Evolutionary conservation across 2,113 vertebrate species (phyloP).

Genomic region (Actenoides lindsayi): DNA sequence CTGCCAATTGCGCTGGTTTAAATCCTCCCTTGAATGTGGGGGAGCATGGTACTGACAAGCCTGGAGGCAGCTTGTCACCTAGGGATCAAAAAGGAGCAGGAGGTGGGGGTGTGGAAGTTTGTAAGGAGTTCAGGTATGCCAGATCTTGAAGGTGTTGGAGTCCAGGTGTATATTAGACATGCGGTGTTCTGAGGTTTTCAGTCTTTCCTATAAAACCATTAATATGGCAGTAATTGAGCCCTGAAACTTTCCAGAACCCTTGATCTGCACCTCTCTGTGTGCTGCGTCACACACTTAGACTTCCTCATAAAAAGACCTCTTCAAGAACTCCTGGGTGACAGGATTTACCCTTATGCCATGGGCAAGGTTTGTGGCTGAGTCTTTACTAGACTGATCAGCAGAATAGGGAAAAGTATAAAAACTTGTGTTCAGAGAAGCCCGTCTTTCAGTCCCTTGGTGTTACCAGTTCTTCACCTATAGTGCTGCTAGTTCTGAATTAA

Average conservation of each 20-base stretch:
- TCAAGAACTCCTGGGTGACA: background rate
- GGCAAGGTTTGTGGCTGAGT: background rate
- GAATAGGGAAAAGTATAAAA: background rate
- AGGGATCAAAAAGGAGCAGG: background rate
- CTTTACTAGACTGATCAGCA: background rate
- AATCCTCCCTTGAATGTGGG: background rate
- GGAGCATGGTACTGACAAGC: background rate
- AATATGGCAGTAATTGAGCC: background rate
- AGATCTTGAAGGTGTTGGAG: background rate
- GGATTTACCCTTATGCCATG: background rate
- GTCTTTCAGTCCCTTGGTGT: background rate
- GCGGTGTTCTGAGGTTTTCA: background rate
- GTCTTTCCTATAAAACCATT: background rate
- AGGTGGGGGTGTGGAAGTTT: background rate
- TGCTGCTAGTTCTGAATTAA: background rate
- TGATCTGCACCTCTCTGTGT: background rate
- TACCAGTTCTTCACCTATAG: background rate
- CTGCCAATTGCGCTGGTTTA: background rate
- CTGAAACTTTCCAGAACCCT: background rate
- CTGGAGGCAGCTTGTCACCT: background rate
- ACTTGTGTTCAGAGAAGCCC: background rate
- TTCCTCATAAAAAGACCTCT: background rate
- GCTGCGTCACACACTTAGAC: background rate
- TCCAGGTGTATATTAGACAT: background rate
- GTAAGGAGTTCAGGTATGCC: background rate